phyloP scores from a whole-genome alignment of 1,140 invertebrate genomes.

The Drepana arcuata region DNA sequence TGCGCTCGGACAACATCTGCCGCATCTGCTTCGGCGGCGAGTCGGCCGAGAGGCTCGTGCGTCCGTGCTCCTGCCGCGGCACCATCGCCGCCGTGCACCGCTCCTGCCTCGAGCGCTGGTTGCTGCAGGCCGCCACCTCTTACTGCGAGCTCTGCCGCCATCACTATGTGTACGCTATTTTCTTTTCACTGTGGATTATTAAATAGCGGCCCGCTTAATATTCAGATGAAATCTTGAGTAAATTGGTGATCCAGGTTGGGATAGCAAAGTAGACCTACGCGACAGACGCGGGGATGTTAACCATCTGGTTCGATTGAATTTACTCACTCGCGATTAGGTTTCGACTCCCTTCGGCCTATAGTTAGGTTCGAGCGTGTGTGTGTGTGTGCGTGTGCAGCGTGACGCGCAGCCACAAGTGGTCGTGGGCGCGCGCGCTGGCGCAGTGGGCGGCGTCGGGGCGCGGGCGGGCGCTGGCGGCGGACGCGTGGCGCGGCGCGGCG shows the following conservation, averaged over 20 bases:
- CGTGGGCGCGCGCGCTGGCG: slow-evolving; percentile 41
- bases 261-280: too few species aligned
- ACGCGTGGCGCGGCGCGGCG: slow-evolving; percentile 46
- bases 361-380: too few species aligned
- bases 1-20: slow-evolving; percentile 46
- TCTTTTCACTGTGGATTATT: too few species aligned
- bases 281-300: too few species aligned
- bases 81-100: slow-evolving; percentile 79
- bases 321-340: too few species aligned
- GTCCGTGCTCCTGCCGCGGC: slow-evolving; percentile 71
- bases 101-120: slow-evolving; percentile 80
- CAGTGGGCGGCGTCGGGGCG: slow-evolving; percentile 50
- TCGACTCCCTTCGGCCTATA: too few species aligned
- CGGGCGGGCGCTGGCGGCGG: slow-evolving; percentile 45
- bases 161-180: slow-evolving; percentile 68
- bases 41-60: slow-evolving; percentile 56
- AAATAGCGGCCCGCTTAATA: too few species aligned
- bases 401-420: slow-evolving; percentile 56
- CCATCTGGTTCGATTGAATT: too few species aligned
- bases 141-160: slow-evolving; percentile 76
- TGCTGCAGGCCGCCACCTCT: slow-evolving; percentile 74
- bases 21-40: slow-evolving; percentile 64
- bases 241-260: too few species aligned
- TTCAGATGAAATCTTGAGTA: too few species aligned
- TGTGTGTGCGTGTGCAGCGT: slow-evolving; percentile 32